phyloP scores from a whole-genome alignment of 2,797 vertebrate species.

The Cetoscarus ocellatus region DNA sequence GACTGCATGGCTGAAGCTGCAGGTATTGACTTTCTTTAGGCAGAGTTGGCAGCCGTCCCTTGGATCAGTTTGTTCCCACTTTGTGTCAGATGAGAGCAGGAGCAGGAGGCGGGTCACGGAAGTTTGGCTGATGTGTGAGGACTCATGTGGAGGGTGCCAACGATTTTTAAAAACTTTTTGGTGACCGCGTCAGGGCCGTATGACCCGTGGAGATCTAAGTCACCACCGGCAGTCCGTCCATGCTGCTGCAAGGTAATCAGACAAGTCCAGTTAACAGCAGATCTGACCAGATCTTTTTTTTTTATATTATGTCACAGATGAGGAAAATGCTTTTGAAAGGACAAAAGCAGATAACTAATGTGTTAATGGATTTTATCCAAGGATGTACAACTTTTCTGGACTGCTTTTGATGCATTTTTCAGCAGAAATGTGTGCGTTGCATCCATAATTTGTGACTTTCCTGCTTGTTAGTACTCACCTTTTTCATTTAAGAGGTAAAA shows the following conservation, averaged over 20 bases:
- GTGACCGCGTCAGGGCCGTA: conserved; percentile 59
- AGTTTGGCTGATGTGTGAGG: conserved; percentile 62
- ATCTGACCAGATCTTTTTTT: conserved; percentile 8
- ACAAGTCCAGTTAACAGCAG: conserved; percentile 37
- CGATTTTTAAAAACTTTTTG: conserved; percentile 71
- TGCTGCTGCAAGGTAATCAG: conserved; percentile 77
- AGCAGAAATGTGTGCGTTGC: conserved; percentile 12
- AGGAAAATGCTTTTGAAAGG: conserved; percentile 40
- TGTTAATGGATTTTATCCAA: conserved; percentile 1
- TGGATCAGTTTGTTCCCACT: conserved; percentile 43
- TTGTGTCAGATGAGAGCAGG: conserved; percentile 33
- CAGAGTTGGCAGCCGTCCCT: conserved; percentile 52
- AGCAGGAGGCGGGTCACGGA: conserved; percentile 54
- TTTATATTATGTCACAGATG: conserved; percentile 49
- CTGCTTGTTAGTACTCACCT: conserved; percentile 20
- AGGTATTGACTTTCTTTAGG: conserved; percentile 54
- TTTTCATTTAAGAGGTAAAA: conserved; percentile 48
- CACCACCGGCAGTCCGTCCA: conserved; percentile 76
- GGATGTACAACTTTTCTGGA: conserved; percentile 2
- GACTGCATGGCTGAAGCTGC: conserved; percentile 53
- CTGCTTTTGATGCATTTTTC: not conserved
- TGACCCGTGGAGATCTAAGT: conserved; percentile 75
- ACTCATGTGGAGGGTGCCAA: conserved; percentile 56
- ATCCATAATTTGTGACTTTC: conserved; percentile 4
- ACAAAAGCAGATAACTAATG: conserved; percentile 12